Base-by-base conservation (phyloP, 2,888 invertebrate species). In the Muschampia plurimacula region DNA sequence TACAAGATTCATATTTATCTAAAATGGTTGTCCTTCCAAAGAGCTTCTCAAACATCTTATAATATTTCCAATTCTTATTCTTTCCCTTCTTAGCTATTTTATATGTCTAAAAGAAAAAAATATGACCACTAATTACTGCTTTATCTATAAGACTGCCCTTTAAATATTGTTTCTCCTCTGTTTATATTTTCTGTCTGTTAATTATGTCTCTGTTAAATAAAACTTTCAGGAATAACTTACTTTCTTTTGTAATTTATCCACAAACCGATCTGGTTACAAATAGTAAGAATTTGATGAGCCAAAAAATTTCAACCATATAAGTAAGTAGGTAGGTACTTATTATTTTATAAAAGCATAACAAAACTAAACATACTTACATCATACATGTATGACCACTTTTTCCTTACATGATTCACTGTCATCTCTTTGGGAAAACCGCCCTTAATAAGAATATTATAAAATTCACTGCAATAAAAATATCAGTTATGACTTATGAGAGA, bases 1-100 rank as follows among this genome's bases (percentile, higher is more conserved):
- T 83, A 93, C 94, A 94, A 74, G 89, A 89, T 78, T 90, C 90
- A 90, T 90, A 94, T 82, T 93, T 93, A 76, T 93, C 94, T 74
- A 93, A 82, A 60, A 85, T 84, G 78, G 86, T 84, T 13, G 82
- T 82, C 80, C 90, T 90, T 5, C 89, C 89, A 84, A 84, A 93
- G 79, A 91, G 88, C 80, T 93, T 92, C 32, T 93, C 89, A 88
- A 95, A 93, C 71, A 93, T 75, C 80, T 91, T 90, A 67, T 87
- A 94, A 79, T 90, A 93, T 73, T 89, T 89, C 92, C 93, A 94
- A 74, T 80, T 81, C 67, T 86, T 93, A 72, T 92, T 93, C 74
- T 89, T 92, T 60, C 85, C 81, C 80, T 84, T 90, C 75, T 94
- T 93, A 0, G 94, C 93, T 76, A 88, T 81, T 86, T 85, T 92